Conservation (phyloP, 2,888 invertebrate genomes). For the Holacanthella duospinosa region DNA sequence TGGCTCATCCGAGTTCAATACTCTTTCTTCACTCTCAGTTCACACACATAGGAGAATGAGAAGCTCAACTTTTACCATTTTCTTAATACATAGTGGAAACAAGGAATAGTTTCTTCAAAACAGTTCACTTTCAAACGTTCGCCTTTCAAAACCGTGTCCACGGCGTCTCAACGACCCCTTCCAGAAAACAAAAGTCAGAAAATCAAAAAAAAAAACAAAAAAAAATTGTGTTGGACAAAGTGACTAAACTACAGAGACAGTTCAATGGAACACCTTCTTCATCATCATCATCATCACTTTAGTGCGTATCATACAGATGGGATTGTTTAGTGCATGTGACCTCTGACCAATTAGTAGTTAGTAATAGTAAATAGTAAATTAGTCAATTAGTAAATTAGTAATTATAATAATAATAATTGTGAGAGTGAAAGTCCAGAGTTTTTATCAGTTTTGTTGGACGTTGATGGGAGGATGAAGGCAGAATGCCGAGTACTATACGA, state of each 20-base stretch:
- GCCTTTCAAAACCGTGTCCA: too few species aligned
- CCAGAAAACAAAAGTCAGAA: background rate
- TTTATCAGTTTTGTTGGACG: background rate
- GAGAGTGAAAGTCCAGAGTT: background rate
- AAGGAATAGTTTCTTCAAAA: too few species aligned
- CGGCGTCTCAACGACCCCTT: too few species aligned
- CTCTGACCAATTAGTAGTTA: too few species aligned
- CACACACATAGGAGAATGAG: background rate
- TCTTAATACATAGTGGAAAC: too few species aligned
- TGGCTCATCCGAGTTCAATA: slow-evolving; percentile 30
- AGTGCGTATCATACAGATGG: background rate
- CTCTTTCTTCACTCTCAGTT: slow-evolving; percentile 21
- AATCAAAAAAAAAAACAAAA: background rate
- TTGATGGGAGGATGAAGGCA: slow-evolving; percentile 31
- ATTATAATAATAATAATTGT: too few species aligned
- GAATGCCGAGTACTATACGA: slow-evolving; percentile 39
- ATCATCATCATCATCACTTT: too few species aligned
- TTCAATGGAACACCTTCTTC: background rate
- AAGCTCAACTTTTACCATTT: background rate
- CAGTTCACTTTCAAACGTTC: too few species aligned
- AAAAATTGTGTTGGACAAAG: background rate
- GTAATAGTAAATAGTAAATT: too few species aligned
- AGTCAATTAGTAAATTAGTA: too few species aligned
- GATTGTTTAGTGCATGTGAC: background rate
- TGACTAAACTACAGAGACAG: background rate